Evolutionary conservation across 2,797 vertebrate genomes (phyloP).

Genomic region (Vireo griseus): DNA sequence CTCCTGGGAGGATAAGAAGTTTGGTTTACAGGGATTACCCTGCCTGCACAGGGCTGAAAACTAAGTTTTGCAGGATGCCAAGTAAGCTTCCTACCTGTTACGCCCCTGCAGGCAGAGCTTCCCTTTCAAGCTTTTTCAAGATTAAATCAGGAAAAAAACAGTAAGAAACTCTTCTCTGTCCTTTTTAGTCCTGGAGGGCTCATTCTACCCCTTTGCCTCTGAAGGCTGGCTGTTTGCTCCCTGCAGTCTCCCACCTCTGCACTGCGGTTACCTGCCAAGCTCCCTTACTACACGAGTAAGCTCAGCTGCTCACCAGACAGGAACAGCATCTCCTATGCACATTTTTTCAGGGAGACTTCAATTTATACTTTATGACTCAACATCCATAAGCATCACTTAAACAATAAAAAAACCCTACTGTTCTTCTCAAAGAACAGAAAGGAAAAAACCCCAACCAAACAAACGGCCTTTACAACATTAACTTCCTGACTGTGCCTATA

Average conservation of each 20-base stretch:
- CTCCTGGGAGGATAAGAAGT: background rate
- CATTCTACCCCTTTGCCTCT: no score
- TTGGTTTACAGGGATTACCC: background rate
- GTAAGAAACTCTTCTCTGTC: background rate
- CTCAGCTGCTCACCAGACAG: background rate
- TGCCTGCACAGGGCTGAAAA: background rate
- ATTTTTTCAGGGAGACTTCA: background rate
- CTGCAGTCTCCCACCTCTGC: background rate
- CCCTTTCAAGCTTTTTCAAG: background rate
- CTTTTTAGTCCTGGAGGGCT: background rate
- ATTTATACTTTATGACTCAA: background rate
- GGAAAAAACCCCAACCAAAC: background rate
- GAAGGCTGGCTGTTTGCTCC: background rate
- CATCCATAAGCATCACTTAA: background rate
- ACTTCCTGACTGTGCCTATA: background rate
- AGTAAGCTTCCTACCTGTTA: background rate
- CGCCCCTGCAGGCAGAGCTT: accelerated
- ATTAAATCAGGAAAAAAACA: background rate
- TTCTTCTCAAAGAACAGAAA: background rate
- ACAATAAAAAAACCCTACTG: background rate
- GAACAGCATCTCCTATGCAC: background rate
- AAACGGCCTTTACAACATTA: background rate
- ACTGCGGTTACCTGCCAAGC: background rate
- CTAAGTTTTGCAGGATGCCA: background rate
- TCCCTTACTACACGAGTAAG: background rate